These are phyloP conservation scores for Andricus grossulariae DNA, from an alignment of 1,140 invertebrate genomes.

Conservation along the genomic window DNA sequence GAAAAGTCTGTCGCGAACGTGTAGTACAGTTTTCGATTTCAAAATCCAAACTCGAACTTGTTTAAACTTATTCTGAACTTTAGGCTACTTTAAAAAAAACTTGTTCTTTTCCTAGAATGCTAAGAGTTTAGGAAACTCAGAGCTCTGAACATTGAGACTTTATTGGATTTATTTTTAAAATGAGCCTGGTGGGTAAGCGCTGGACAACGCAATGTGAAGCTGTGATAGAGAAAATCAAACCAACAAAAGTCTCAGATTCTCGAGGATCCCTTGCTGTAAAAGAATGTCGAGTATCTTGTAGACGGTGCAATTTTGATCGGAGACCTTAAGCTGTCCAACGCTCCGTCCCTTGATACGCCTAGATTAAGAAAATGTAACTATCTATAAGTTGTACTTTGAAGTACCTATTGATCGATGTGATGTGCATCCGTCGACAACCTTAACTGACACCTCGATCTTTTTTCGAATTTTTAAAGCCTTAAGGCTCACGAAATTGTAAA, in stretches of 20 bases:
- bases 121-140: no score
- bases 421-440: constrained; percentile 47
- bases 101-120: no score
- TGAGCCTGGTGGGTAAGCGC: not conserved
- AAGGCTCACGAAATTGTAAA: not conserved
- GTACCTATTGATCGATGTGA: constrained; percentile 49
- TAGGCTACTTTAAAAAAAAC: no score
- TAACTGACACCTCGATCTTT: constrained; percentile 53
- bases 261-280: not conserved
- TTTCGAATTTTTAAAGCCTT: constrained; percentile 26
- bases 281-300: not conserved
- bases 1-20: constrained; percentile 18
- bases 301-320: constrained; percentile 32
- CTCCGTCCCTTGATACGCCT: constrained; percentile 55
- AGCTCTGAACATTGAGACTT: constrained; percentile 3
- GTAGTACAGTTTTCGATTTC: not conserved
- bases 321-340: constrained; percentile 49
- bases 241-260: constrained; percentile 31
- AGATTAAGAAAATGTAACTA: constrained; percentile 57
- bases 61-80: no score
- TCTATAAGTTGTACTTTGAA: constrained; percentile 51
- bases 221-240: constrained; percentile 28
- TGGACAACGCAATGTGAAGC: constrained; percentile 23
- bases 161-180: constrained; percentile 24
- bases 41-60: not conserved